These are phyloP conservation scores for Epistrophe eligans DNA, from an alignment of 2,888 invertebrate genomes.

Conservation along the genomic window DNA sequence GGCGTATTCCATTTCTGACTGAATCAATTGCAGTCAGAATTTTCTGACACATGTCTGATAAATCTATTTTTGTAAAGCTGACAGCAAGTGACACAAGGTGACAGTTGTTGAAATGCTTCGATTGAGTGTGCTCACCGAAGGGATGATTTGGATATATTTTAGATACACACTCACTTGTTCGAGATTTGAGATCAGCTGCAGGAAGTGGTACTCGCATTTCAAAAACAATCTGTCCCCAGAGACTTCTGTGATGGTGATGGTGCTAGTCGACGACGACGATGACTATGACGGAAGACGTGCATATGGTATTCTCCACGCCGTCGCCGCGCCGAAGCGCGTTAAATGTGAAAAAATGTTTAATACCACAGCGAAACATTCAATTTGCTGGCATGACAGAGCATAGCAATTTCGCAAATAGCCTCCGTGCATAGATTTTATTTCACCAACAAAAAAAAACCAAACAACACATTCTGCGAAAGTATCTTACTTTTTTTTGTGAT, in stretches of 20 bases:
- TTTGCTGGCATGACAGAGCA: slow-evolving; percentile 71
- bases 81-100: slow-evolving; percentile 71
- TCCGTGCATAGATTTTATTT: slow-evolving; percentile 71
- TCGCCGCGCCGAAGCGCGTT: slow-evolving; percentile 29
- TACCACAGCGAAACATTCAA: slow-evolving; percentile 72
- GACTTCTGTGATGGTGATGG: not conserved
- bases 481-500: slow-evolving; percentile 3
- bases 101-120: slow-evolving; percentile 73
- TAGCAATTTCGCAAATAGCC: slow-evolving; percentile 73
- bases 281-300: slow-evolving; percentile 29
- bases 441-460: not conserved
- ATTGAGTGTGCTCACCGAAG: slow-evolving; percentile 46
- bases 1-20: slow-evolving; percentile 33
- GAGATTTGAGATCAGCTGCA: slow-evolving; percentile 63
- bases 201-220: slow-evolving; percentile 70
- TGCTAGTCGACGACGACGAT: not conserved
- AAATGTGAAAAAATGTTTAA: slow-evolving; percentile 62
- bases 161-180: not conserved
- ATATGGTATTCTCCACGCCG: slow-evolving; percentile 37
- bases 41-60: slow-evolving; percentile 63
- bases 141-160: slow-evolving; percentile 2
- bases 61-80: slow-evolving; percentile 63
- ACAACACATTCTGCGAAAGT: slow-evolving; percentile 31
- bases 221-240: slow-evolving; percentile 49
- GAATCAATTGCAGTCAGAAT: slow-evolving; percentile 64